A percentile compares a stretch with the other conserved stretches of the same genome.
Evolutionary conservation across 35 echinoderm and acorn worm species (phyloP).

Genomic region (Acanthaster planci): DNA sequence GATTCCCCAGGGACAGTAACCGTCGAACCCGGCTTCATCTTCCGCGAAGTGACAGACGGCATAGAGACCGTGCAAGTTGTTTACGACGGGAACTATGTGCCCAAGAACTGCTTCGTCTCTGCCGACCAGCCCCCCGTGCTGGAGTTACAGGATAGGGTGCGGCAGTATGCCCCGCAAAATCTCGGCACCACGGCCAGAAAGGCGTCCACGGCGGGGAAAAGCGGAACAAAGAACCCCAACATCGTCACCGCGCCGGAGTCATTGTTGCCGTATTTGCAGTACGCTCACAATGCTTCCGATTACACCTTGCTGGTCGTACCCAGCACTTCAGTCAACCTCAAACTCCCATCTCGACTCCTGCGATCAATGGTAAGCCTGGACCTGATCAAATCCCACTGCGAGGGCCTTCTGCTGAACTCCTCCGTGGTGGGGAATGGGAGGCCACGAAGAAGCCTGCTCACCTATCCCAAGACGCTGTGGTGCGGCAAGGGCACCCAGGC

Average conservation of each 20-base stretch:
- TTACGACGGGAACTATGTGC: conserved; percentile 30
- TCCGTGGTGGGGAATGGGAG: not conserved
- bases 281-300: not conserved
- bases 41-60: conserved; percentile 54
- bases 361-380: not conserved
- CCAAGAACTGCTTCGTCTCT: conserved; percentile 39
- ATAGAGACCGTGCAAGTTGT: conserved; percentile 21
- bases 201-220: not conserved
- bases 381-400: not conserved
- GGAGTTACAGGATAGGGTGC: not conserved
- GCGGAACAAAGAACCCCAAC: not conserved
- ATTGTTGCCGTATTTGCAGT: not conserved
- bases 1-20: not conserved
- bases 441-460: not conserved
- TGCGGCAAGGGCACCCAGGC: conserved; percentile 60
- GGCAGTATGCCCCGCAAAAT: not conserved
- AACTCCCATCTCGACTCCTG: not conserved
- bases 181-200: not conserved
- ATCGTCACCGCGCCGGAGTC: not conserved
- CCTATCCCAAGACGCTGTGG: conserved; percentile 70
- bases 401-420: not conserved
- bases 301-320: not conserved
- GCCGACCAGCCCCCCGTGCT: not conserved
- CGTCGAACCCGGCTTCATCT: not conserved
- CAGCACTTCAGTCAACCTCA: not conserved